A percentile compares a stretch with the other conserved stretches of the same genome.
Evolutionary conservation across 37 sponge, comb jelly and placozoan genomes (phyloP).

Genomic region (Ephydatia muelleri): DNA sequence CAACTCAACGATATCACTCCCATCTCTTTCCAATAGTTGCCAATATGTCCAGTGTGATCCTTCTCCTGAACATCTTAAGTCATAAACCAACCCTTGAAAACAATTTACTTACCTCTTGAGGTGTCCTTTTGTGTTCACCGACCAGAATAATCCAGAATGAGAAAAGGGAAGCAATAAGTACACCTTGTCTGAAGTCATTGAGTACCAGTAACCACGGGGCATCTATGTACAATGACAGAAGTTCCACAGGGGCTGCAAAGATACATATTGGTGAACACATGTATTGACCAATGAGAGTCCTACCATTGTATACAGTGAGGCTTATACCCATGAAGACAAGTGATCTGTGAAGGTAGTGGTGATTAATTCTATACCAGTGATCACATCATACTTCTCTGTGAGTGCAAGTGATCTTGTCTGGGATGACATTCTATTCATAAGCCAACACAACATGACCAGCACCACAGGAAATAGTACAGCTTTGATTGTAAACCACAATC

Average conservation of each 20-base stretch:
- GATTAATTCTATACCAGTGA: background rate
- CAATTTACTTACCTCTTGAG: background rate
- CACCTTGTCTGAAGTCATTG: conserved; percentile 73
- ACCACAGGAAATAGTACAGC: conserved; percentile 47
- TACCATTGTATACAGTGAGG: conserved; percentile 52
- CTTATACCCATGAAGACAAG: conserved; percentile 24
- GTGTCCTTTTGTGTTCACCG: conserved; percentile 47
- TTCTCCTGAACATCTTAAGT: conserved; percentile 20
- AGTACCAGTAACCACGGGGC: conserved; percentile 73
- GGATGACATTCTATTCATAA: conserved; percentile 15
- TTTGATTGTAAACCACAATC: conserved; percentile 68
- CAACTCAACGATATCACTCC: conserved; percentile 30
- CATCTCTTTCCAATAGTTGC: conserved; percentile 70
- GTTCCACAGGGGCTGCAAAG: conserved; percentile 61
- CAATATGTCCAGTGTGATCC: conserved; percentile 2
- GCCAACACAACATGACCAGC: conserved; percentile 1
- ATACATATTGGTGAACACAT: background rate
- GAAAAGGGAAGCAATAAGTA: conserved; percentile 53
- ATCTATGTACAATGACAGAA: conserved; percentile 52
- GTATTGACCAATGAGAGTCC: background rate
- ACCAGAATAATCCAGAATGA: conserved; percentile 76
- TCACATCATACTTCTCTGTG: conserved; percentile 8
- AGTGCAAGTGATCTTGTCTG: conserved; percentile 7
- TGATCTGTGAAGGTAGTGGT: conserved; percentile 4
- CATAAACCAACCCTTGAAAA: background rate